Percentiles rank a stretch among this genome's conserved stretches.
Evolutionary conservation across 1,140 invertebrate species (phyloP).

Genomic region (Drosophila kikkawai): DNA sequence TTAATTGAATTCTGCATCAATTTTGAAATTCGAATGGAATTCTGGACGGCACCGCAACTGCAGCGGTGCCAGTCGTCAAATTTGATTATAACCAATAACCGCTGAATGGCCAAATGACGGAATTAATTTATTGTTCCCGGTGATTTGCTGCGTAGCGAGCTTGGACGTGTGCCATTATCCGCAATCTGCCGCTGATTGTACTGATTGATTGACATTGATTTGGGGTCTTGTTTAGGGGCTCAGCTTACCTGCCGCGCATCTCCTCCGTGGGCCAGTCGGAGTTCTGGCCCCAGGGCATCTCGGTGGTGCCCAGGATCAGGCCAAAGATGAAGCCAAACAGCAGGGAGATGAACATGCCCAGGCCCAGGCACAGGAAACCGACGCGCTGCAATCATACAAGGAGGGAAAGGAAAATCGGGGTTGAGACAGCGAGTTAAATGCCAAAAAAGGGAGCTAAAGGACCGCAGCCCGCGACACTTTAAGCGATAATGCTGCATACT

Average conservation of each 20-base stretch:
- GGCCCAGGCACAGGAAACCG: conserved; percentile 89
- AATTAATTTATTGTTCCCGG: conserved; percentile 41
- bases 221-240: conserved; percentile 28
- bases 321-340: conserved; percentile 92
- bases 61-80: conserved; percentile 16
- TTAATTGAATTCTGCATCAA: conserved; percentile 35
- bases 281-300: conserved; percentile 90
- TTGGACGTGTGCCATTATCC: conserved; percentile 42
- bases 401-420: conserved; percentile 1
- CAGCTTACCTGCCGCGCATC: conserved; percentile 90
- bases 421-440: conserved; percentile 43
- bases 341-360: conserved; percentile 91
- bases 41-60: not conserved
- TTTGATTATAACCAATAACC: conserved; percentile 28
- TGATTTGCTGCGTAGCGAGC: conserved; percentile 18
- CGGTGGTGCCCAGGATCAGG: conserved; percentile 89
- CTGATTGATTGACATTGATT: conserved; percentile 53
- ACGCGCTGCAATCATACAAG: conserved; percentile 86
- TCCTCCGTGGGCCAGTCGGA: conserved; percentile 92
- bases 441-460: conserved; percentile 36
- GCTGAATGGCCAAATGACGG: conserved; percentile 7
- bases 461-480: conserved; percentile 68
- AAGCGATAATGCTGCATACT: conserved; percentile 76
- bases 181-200: conserved; percentile 60
- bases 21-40: conserved; percentile 9